Evolutionary conservation across 2,797 vertebrate species (phyloP).

Genomic region (Corythornis leucogaster): DNA sequence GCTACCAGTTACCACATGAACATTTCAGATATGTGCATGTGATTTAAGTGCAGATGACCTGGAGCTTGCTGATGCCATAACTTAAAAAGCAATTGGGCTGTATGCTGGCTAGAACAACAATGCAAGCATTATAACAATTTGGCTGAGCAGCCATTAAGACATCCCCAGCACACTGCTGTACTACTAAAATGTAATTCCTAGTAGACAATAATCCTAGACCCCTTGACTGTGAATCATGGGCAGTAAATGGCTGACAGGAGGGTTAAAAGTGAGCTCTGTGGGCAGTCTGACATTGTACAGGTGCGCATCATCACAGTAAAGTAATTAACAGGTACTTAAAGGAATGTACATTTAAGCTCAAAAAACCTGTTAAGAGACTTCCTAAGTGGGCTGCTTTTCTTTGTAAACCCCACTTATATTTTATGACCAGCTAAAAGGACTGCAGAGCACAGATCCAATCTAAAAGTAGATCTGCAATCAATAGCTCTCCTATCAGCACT

Average conservation of each 20-base stretch:
- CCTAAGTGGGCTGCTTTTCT: slow-evolving; percentile 64
- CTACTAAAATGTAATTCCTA: slow-evolving; percentile 67
- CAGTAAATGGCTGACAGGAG: slow-evolving; percentile 54
- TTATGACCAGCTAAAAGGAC: slow-evolving; percentile 67
- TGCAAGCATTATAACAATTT: slow-evolving; percentile 55
- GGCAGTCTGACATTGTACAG: slow-evolving; percentile 73
- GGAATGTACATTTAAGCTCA: slow-evolving; percentile 71
- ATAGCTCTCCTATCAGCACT: slow-evolving; percentile 40
- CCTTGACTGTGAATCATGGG: slow-evolving; percentile 63
- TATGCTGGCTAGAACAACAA: slow-evolving; percentile 55
- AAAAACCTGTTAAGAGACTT: slow-evolving; percentile 76
- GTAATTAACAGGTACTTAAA: slow-evolving; percentile 77
- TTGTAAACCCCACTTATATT: slow-evolving; percentile 60
- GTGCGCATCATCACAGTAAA: slow-evolving; percentile 71
- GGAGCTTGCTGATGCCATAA: slow-evolving; percentile 53
- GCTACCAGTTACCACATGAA: slow-evolving; percentile 68
- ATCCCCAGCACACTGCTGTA: slow-evolving; percentile 51
- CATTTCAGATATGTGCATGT: slow-evolving; percentile 41
- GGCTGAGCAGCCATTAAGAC: slow-evolving; percentile 57
- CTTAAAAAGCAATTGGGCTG: slow-evolving; percentile 51
- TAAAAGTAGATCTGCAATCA: slow-evolving; percentile 64
- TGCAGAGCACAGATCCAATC: slow-evolving; percentile 62
- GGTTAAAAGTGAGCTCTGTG: slow-evolving; percentile 63
- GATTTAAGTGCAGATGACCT: slow-evolving; percentile 64
- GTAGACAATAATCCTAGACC: slow-evolving; percentile 64